phyloP scores from a whole-genome alignment of 2,113 vertebrate species.

The Pelvicachromis taeniatus region DNA sequence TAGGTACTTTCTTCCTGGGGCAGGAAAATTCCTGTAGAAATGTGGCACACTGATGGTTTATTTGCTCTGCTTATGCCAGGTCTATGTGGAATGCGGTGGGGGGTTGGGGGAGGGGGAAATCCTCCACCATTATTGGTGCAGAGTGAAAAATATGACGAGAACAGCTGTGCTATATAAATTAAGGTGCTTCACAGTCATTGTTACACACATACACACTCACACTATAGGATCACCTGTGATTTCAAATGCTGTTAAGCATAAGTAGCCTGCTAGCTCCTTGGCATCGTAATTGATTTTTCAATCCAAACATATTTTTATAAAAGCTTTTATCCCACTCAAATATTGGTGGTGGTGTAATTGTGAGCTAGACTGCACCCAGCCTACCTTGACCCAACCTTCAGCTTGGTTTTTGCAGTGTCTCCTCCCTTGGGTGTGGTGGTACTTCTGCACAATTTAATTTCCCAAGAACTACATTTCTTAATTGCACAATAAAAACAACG shows the following conservation, averaged over 20 bases:
- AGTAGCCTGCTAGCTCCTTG: neutral
- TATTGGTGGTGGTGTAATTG: neutral
- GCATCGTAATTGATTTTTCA: neutral
- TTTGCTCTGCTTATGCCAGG: constrained; percentile 61
- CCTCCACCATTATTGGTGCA: neutral
- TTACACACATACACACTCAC: neutral
- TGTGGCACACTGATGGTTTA: constrained; percentile 30
- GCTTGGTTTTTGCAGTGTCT: constrained; percentile 15
- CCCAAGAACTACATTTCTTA: neutral
- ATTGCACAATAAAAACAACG: neutral
- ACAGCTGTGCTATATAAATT: neutral
- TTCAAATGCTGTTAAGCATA: neutral
- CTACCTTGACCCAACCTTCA: neutral
- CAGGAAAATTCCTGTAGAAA: constrained; percentile 25
- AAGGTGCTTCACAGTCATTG: neutral
- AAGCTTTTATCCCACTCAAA: neutral
- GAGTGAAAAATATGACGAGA: constrained; percentile 25
- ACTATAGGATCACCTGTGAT: neutral
- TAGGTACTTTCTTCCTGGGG: constrained; percentile 39
- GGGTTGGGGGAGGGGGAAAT: neutral
- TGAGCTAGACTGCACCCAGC: constrained; percentile 28
- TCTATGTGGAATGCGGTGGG: constrained; percentile 40
- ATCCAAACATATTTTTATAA: too few relatives aligned
- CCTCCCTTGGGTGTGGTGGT: neutral
- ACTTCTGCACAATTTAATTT: neutral